Evolutionary conservation across 1,140 invertebrate species (phyloP), one percentile per base, ranked within the genome.

Genomic region (Rhopalosiphum maidis): DNA sequence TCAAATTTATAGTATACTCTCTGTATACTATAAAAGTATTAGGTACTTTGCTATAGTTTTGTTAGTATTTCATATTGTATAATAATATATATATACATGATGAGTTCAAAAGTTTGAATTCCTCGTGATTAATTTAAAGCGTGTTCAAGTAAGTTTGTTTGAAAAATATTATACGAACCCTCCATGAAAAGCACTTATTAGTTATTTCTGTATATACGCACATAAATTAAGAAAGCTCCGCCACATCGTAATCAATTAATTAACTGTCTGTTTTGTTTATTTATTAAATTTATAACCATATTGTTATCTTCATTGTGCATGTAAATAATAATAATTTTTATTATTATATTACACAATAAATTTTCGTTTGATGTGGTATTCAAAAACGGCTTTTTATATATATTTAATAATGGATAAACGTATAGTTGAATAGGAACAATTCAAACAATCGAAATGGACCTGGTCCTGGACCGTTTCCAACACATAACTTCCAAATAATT

Each of bases 71-170:
- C 11, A 68, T n/a, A 68, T 60, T 60, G 25, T 68, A n/a, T 77
- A 77, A 15, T 83, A n/a, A 15, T 83, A n/a, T 87, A 87, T 48
- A 85, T 85, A 41, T 22, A 30, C 48, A 87, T 35, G 30, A 21
- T 7, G 87, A 48, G 87, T 51, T 88, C 35, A 89, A 89, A 89
- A 89, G 46, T 89, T 89, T 89, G 87, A 5, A 35, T 89, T 23
- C 23, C n/a, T 3, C 35, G 60, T 89, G 87, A 89, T 89, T 89
- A 89, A 54, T 89, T 89, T 54, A 37, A 89, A 89, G n/a, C 37
- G n/a, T 54, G 48, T 54, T 89, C 51, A 89, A 89, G 48, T n/a
- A 54, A 89, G 87, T 89, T 89, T 89, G 87, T 89, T 89, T 8
- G 87, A 54, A 89, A 54, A 54, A n/a, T 89, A 88, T 51, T 88